Percentiles rank a stretch among this genome's conserved stretches.
Conservation (phyloP, 2,797 vertebrate genomes). For the Ctenopoma kingsleyae region DNA sequence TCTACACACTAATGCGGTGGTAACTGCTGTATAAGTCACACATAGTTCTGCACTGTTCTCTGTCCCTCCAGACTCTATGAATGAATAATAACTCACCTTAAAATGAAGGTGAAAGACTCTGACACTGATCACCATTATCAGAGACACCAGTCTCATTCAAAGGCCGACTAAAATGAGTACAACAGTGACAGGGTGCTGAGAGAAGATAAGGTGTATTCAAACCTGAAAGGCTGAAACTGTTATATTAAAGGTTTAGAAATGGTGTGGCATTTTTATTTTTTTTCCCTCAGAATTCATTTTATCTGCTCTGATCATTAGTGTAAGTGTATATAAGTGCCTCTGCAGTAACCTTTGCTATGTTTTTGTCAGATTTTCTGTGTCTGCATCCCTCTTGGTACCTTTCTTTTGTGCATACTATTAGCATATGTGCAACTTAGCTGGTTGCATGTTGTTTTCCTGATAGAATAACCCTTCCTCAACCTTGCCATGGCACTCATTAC, state of each 20-base stretch:
- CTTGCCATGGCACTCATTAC: constrained; percentile 27
- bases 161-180: constrained; percentile 57
- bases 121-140: constrained; percentile 63
- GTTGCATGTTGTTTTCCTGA: constrained; percentile 13
- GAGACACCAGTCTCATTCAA: constrained; percentile 58
- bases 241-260: constrained; percentile 73
- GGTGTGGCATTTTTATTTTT: constrained; percentile 60
- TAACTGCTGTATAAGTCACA: constrained; percentile 5
- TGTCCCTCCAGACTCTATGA: constrained; percentile 21
- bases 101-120: constrained; percentile 60
- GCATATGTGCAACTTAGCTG: neutral
- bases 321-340: constrained; percentile 53
- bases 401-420: neutral
- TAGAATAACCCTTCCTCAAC: constrained; percentile 14
- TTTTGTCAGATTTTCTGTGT: constrained; percentile 15
- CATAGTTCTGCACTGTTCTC: neutral
- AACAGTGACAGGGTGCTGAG: constrained; percentile 62
- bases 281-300: constrained; percentile 57
- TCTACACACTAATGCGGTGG: neutral
- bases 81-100: constrained; percentile 43
- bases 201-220: constrained; percentile 76
- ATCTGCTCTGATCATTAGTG: constrained; percentile 59
- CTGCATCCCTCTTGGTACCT: neutral
- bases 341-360: constrained; percentile 18
- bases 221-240: constrained; percentile 43